phyloP scores from a whole-genome alignment of 1,140 invertebrate genomes.

The Eriocheir sinensis region DNA sequence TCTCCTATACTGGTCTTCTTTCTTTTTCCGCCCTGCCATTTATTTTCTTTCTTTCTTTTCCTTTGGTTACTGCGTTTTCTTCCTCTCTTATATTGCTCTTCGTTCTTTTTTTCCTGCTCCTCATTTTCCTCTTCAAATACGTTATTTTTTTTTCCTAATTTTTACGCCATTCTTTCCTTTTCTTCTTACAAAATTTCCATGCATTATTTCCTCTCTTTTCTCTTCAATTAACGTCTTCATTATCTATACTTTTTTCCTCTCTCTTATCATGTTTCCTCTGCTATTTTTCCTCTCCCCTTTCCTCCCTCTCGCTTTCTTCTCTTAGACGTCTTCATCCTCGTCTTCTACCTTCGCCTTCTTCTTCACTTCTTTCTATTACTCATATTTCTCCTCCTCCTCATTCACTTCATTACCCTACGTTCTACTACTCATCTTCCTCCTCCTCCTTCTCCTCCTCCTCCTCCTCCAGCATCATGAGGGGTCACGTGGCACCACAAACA shows the following conservation, averaged over 20 bases:
- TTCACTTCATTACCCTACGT: too few species aligned
- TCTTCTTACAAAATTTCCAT: background rate
- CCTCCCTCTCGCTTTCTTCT: background rate
- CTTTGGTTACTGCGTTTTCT: background rate
- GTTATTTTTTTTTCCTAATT: too few species aligned
- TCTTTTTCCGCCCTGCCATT: background rate
- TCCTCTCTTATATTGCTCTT: too few species aligned
- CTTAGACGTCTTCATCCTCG: background rate
- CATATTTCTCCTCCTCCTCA: background rate
- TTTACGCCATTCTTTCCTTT: background rate
- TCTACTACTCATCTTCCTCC: background rate
- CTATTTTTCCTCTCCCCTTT: background rate
- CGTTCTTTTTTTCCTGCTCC: too few species aligned
- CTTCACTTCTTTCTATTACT: background rate
- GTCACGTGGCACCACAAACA: conserved; percentile 5
- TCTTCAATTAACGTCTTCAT: too few species aligned
- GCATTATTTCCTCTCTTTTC: background rate
- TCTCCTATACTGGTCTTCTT: conserved; percentile 5
- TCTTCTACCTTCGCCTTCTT: background rate
- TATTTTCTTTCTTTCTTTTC: background rate
- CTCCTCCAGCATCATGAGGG: background rate
- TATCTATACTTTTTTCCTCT: background rate
- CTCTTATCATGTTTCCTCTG: background rate
- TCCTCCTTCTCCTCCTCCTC: conserved; percentile 7
- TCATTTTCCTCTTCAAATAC: background rate